Evolutionary conservation across 1,140 invertebrate genomes (phyloP), one percentile per base, ranked within the genome.

Genomic region (Cotesia typhae): DNA sequence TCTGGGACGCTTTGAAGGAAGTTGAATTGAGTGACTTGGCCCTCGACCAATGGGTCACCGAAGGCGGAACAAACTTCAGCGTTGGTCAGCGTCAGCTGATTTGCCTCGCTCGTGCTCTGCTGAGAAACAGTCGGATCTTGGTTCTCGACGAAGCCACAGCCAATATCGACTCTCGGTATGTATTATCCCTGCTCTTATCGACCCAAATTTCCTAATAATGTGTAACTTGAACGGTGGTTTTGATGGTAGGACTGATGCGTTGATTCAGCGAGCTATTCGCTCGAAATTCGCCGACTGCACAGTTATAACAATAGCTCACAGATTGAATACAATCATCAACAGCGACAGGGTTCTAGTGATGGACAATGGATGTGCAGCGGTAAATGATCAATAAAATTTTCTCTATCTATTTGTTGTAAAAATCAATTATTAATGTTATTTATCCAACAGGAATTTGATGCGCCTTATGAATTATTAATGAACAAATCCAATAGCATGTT

Each of bases 61-160:
- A 92, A 81, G 90, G 92, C n/a, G 95, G 94, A 2, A 84, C 88
- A 4, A 96, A 96, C 80, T 92, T 96, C 72, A 95, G 93, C 75
- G 92, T 94, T 14, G 95, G 95, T 0, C 94, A 96, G 82, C 88
- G 93, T 64, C 95, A 97, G 76, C 82, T 97, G 0, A 87, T 97
- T 41, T 97, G 96, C 77, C 84, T 97, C 67, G 94, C 94, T 0
- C 86, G 95, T 70, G 94, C 94, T 0, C 90, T 96, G 41, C 82
- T 96, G 1, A 87, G 91, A 7, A 92, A 93, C 36, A 94, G 94
- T 80, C 92, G 92, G 77, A 88, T 94, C 36, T 78, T 93, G 0
- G 88, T 93, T 9, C 85, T 93, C 68, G 92, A 93, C 76, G 92
- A 93, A 83, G 91, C 92, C 6, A 93, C 92, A 0, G 92, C 92